A percentile compares a stretch with the other conserved stretches of the same genome.
These are phyloP conservation scores for Paelopatides confundens DNA, from an alignment of 53 echinoderm and acorn worm species.

Conservation along the genomic window DNA sequence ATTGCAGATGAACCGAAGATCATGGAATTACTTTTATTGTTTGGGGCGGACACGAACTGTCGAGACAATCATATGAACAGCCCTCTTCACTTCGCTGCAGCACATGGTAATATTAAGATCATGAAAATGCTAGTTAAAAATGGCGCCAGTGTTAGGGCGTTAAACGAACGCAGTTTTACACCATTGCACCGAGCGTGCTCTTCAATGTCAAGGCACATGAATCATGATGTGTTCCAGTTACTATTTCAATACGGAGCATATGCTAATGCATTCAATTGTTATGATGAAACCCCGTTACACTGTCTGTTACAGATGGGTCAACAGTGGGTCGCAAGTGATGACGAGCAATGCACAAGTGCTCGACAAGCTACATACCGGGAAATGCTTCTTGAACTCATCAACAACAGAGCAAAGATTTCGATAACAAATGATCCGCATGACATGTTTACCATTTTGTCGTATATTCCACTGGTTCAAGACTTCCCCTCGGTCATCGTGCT, in stretches of 20 bases:
- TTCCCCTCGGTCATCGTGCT: not conserved
- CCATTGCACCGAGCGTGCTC: slow-evolving; percentile 89
- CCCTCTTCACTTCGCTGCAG: slow-evolving; percentile 83
- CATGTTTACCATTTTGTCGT: slow-evolving; percentile 23
- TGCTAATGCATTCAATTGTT: slow-evolving; percentile 62
- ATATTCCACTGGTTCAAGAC: slow-evolving; percentile 36
- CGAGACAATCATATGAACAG: slow-evolving; percentile 79
- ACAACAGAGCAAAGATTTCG: slow-evolving; percentile 25
- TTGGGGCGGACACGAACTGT: slow-evolving; percentile 82
- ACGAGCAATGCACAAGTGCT: not conserved
- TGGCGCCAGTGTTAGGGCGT: slow-evolving; percentile 72
- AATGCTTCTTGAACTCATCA: slow-evolving; percentile 32
- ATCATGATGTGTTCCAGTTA: slow-evolving; percentile 56
- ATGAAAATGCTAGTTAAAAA: slow-evolving; percentile 69
- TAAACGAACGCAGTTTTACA: slow-evolving; percentile 71
- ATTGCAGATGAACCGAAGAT: slow-evolving; percentile 72
- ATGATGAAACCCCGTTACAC: slow-evolving; percentile 67
- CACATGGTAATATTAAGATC: slow-evolving; percentile 71
- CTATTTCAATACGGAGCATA: slow-evolving; percentile 69
- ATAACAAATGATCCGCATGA: slow-evolving; percentile 43
- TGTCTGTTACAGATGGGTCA: slow-evolving; percentile 54
- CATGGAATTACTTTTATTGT: slow-evolving; percentile 63
- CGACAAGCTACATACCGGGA: not conserved
- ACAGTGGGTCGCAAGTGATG: not conserved
- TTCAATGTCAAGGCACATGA: slow-evolving; percentile 32